Base-by-base conservation (phyloP, 2,113 vertebrate genomes). In the Aptenodytes forsteri region DNA sequence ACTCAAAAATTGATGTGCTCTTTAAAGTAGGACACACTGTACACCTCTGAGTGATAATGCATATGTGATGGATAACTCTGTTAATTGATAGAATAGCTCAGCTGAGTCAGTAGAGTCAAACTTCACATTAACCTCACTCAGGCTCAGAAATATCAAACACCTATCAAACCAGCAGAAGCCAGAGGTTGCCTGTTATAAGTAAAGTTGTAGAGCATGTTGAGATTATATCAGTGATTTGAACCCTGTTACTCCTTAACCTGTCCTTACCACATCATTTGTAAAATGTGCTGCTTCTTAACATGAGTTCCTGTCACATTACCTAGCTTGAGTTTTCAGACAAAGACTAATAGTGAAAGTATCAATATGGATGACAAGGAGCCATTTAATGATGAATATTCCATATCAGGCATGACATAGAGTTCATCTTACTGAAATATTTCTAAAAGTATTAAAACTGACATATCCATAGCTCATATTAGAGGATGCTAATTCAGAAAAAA, bases 41-140 rank as follows among this genome's bases (percentile, higher is more conserved):
- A 91, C 73, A 73, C 84, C 80, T 96, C 84, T 89, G 58, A 78
- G 47, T 84, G 84, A 91, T 44, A 90, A 78, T 75, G 93, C 49
- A 22, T 59, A 64, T 83, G 52, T 95, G 79, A 96, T 89, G 44
- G 66, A 95, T 95, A 75, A 83, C 78, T 38, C 59, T 93, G 52
- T 77, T 97, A 95, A 97, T 88, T 83, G 69, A 93, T 34, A 38
- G 52, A 87, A 79, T 61, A 95, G 69, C 19, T 89, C 75, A 80
- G 30, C 67, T 86, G 62, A 90, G 67, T 85, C 67, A 93, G 69
- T 10, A 58, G 49, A 93, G 77, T 94, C 93, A 94, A 94, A 93
- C 38, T 95, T 94, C 83, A 77, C 89, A 96, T 97, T 97, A 92
- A 97, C 87, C 67, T 96, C 46, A 56, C 54, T 92, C 40, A 42